Base-by-base conservation (phyloP, 2,888 invertebrate species). In the Ophonus ardosiacus region DNA sequence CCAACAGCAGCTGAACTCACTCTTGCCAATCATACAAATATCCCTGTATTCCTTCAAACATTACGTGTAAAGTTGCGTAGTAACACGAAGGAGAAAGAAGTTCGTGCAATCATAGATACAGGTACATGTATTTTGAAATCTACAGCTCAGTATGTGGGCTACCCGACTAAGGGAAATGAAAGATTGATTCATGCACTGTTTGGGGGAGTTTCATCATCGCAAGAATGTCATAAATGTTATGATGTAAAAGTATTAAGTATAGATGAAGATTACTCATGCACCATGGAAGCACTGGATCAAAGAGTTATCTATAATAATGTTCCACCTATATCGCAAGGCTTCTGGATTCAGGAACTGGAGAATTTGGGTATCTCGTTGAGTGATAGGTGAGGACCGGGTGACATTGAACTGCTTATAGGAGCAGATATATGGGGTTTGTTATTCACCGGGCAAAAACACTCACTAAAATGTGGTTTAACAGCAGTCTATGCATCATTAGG, bases 391-490 rank as follows among this genome's bases (percentile, higher is more conserved):
- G 74, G 24, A 74, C 10, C 65, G 76, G 85, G 86, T 8, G 40
- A 86, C 0, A 87, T 88, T 15, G 85, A 87, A 18, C 51, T 88
- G 24, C 80, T 87, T 7, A 88, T 89, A 13, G 88, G 88, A 15
- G 87, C 88, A 0, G 88, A 88, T 86, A 76, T 87, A n/a, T 85
- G 86, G 4, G 88, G 88, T 7, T 87, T 88, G 86, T 59, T 89
- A 43, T 78, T 86, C 6, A 87, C 87, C 8, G 88, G 87, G 59
- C 86, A 85, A 40, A 84, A 85, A 56, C 40, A 86, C 18, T 80
- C 86, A 17, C 85, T 88, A n/a, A 0, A 84, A 13, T 87, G 86
- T 56, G 88, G 87, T 7, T 74, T 88, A 2, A 86, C 87, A 10
- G 88, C 87, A 2, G 68, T 88, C 7, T 85, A 89, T 24, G 88